phyloP scores from a whole-genome alignment of 2,888 invertebrate species.

The Harpalus rufipes region DNA sequence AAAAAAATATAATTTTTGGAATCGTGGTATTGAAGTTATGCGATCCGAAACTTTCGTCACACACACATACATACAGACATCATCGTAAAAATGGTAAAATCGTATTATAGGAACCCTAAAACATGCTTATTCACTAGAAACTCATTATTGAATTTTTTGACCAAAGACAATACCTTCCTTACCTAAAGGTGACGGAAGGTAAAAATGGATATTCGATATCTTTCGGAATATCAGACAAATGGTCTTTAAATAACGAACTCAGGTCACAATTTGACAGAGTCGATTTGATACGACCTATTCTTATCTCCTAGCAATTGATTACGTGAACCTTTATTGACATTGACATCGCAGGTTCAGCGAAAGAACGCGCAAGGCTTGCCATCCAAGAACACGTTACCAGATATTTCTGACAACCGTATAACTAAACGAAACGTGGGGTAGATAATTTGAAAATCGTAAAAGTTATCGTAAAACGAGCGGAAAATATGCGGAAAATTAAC shows the following conservation, averaged over 20 bases:
- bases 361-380: not conserved
- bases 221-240: slow-evolving; percentile 11
- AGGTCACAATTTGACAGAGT: slow-evolving; percentile 41
- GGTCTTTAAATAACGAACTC: slow-evolving; percentile 37
- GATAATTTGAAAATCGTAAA: slow-evolving; percentile 52
- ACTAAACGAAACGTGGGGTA: slow-evolving; percentile 44
- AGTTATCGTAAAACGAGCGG: slow-evolving; percentile 42
- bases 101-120: no score
- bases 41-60: no score
- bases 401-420: slow-evolving; percentile 51
- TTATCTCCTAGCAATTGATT: slow-evolving; percentile 52
- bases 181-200: no score
- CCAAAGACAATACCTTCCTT: no score
- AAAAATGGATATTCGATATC: slow-evolving; percentile 13
- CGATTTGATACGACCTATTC: slow-evolving; percentile 40
- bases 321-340: slow-evolving; percentile 53
- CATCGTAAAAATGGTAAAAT: no score
- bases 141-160: no score
- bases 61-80: no score
- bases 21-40: no score
- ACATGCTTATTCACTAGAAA: no score
- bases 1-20: no score
- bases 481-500: slow-evolving; percentile 41
- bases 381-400: slow-evolving; percentile 30
- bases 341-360: slow-evolving; percentile 15